A percentile compares a stretch with the other conserved stretches of the same genome.
phyloP scores from a whole-genome alignment of 2,888 invertebrate species.

The Netelia melanura region DNA sequence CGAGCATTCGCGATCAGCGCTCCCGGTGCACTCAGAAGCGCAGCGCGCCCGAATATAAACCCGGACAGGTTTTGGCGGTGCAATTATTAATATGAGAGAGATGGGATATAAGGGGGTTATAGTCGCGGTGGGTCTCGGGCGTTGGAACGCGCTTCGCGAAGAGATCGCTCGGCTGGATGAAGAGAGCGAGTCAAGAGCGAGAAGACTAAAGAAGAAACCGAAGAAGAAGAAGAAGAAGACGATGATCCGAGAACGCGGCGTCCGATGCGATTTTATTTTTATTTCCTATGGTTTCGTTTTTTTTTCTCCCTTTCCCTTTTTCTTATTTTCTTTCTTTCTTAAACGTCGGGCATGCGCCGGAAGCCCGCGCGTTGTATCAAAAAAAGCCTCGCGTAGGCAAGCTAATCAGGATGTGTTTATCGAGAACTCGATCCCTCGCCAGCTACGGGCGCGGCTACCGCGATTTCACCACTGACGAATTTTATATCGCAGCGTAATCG shows the following conservation, averaged over 20 bases:
- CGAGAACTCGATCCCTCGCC: conserved; percentile 39
- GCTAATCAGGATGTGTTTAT: conserved; percentile 69
- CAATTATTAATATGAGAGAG: conserved; percentile 81
- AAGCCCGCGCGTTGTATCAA: conserved; percentile 37
- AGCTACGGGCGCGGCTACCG: conserved; percentile 38
- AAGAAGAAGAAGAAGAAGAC: conserved; percentile 44
- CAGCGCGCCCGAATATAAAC: conserved; percentile 74
- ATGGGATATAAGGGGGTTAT: conserved; percentile 66
- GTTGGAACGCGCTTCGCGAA: conserved; percentile 49
- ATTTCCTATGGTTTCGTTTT: background rate
- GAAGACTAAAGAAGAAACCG: conserved; percentile 46
- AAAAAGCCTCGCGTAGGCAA: conserved; percentile 64
- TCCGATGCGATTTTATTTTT: conserved; percentile 28
- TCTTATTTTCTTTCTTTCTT: conserved; percentile 35
- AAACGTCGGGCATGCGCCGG: conserved; percentile 58
- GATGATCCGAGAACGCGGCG: conserved; percentile 63
- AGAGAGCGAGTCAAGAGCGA: conserved; percentile 49
- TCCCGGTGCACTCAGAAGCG: conserved; percentile 69
- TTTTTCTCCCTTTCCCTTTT: conserved; percentile 16
- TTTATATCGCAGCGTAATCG: conserved; percentile 31
- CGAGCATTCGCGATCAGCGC: conserved; percentile 59
- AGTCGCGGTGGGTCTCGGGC: conserved; percentile 67
- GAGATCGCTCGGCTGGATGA: conserved; percentile 47
- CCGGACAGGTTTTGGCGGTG: conserved; percentile 81
- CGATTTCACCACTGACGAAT: conserved; percentile 49